A percentile compares a stretch with the other conserved stretches of the same genome.
Conservation (phyloP, 2,797 vertebrate species). For the Decapterus maruadsi region DNA sequence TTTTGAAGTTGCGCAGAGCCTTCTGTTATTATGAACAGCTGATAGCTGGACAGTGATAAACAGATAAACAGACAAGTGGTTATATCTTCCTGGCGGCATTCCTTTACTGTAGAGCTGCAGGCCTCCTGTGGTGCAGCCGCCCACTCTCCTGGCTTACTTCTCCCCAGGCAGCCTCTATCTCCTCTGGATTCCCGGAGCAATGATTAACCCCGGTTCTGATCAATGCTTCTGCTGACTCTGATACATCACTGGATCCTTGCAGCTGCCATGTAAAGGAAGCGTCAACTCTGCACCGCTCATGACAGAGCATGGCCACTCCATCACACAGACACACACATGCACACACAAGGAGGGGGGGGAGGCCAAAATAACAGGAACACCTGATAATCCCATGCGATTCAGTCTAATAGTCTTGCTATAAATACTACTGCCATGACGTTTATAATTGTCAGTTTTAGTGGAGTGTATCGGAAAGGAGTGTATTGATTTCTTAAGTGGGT, state of each 20-base stretch:
- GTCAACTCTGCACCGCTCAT: constrained; percentile 78
- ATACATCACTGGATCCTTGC: constrained; percentile 86
- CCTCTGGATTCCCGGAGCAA: constrained; percentile 82
- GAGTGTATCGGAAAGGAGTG: neutral
- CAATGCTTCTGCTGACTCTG: constrained; percentile 89
- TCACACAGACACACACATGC: constrained; percentile 48
- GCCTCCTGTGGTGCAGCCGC: constrained; percentile 75
- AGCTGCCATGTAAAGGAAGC: constrained; percentile 90
- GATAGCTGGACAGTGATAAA: constrained; percentile 25
- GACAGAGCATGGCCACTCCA: constrained; percentile 82
- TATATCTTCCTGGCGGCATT: constrained; percentile 59
- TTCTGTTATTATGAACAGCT: constrained; percentile 14
- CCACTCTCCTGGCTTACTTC: constrained; percentile 76
- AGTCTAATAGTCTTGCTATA: neutral
- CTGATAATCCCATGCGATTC: neutral
- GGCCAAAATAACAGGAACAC: constrained; percentile 29
- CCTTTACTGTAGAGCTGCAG: constrained; percentile 62
- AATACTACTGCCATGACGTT: neutral
- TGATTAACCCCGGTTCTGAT: constrained; percentile 88
- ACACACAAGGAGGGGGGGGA: constrained; percentile 21
- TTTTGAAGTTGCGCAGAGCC: constrained; percentile 9
- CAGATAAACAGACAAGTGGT: constrained; percentile 42
- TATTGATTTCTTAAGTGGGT: neutral
- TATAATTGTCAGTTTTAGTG: constrained; percentile 5
- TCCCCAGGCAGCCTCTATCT: constrained; percentile 76